Evolutionary conservation across 2,888 invertebrate genomes (phyloP).

Genomic region (Phymatocera aterrima): DNA sequence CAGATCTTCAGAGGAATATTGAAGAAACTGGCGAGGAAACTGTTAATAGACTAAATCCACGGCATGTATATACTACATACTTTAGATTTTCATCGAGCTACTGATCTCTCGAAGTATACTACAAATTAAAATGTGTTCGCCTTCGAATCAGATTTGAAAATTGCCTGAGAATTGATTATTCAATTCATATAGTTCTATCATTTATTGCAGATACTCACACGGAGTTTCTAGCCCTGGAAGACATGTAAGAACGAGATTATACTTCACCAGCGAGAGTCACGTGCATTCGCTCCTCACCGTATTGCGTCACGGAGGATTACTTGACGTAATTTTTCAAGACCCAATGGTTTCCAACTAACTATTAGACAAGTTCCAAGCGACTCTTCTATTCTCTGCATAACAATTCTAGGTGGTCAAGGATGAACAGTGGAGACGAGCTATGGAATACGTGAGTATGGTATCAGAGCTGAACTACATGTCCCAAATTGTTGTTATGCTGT

Average conservation of each 20-base stretch:
- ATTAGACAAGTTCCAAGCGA: conserved; percentile 38
- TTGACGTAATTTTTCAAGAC: conserved; percentile 81
- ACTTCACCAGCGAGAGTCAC: conserved; percentile 99
- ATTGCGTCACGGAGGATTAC: conserved; percentile 92
- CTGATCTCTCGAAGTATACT: background rate
- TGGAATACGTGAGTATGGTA: conserved; percentile 98
- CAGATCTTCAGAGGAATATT: conserved; percentile 95
- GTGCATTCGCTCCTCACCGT: conserved; percentile 98
- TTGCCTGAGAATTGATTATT: background rate
- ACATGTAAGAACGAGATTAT: conserved; percentile 98
- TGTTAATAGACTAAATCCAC: conserved; percentile 96
- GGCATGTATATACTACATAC: conserved; percentile 77
- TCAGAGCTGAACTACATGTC: conserved; percentile 99
- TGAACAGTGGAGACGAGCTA: conserved; percentile 98
- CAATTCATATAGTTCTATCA: conserved; percentile 12
- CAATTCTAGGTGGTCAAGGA: conserved; percentile 83
- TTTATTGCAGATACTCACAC: conserved; percentile 87
- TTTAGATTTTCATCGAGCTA: too few species aligned
- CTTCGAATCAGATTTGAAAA: background rate
- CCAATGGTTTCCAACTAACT: conserved; percentile 4
- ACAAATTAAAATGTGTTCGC: background rate
- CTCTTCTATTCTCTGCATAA: background rate
- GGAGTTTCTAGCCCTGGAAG: conserved; percentile 98
- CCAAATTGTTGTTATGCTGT: conserved; percentile 98
- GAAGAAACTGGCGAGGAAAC: conserved; percentile 94